Percentiles rank a stretch among this genome's conserved stretches.
Conservation (phyloP, 1,140 invertebrate species). For the Temnothorax curvispinosus region DNA sequence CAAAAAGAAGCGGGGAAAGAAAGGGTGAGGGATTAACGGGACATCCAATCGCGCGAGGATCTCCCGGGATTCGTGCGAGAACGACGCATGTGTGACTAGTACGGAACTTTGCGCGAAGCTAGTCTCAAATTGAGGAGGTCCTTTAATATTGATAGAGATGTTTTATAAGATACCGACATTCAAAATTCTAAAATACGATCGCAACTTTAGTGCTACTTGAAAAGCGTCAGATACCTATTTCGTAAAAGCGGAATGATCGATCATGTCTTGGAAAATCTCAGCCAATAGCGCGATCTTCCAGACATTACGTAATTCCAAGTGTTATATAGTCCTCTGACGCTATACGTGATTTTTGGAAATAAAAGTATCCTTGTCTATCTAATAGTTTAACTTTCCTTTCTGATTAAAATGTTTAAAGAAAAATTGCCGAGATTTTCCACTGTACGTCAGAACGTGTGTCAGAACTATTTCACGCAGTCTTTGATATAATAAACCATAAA, state of each 20-base stretch:
- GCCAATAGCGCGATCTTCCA: neutral
- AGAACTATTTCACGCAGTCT: neutral
- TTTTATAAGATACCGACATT: neutral
- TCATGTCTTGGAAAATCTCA: neutral
- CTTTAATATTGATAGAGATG: neutral
- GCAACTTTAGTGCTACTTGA: neutral
- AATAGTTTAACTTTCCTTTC: neutral
- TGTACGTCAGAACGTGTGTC: neutral
- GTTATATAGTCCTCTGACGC: neutral
- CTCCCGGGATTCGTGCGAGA: constrained; percentile 35
- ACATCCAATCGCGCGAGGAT: constrained; percentile 42
- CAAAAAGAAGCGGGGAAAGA: neutral
- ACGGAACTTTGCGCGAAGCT: constrained; percentile 1
- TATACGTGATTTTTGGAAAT: neutral
- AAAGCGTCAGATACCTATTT: neutral
- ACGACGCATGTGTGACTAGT: constrained; percentile 25
- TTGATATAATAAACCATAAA: neutral
- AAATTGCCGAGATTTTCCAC: neutral
- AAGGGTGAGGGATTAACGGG: constrained; percentile 43
- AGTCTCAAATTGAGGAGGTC: neutral
- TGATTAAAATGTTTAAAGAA: constrained; percentile 2
- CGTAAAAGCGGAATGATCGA: neutral
- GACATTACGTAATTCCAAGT: neutral
- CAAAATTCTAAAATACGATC: neutral
- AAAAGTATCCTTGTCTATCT: neutral